Percentiles rank a stretch among this genome's conserved stretches.
phyloP scores from a whole-genome alignment of 2,113 vertebrate genomes.

The Vulpes ferrilata region DNA sequence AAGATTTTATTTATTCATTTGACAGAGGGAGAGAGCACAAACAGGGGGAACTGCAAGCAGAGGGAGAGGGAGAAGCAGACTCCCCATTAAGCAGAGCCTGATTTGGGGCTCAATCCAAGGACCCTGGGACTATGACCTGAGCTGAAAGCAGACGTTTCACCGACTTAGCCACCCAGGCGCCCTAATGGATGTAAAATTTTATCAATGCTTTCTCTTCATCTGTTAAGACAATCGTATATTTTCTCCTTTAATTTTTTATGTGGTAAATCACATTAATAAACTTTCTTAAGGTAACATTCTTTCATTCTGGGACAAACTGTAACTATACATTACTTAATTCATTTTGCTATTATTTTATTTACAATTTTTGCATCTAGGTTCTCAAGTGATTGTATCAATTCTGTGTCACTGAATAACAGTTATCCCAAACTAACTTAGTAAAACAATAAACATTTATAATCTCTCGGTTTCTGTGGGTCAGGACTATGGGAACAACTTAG shows the following conservation, averaged over 20 bases:
- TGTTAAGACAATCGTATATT: not conserved
- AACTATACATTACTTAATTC: not conserved
- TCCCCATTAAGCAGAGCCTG: too few relatives aligned
- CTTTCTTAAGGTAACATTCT: constrained; percentile 14
- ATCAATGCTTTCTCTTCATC: constrained; percentile 36
- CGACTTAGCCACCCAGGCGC: too few relatives aligned
- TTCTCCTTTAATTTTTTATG: constrained; percentile 32
- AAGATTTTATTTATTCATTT: too few relatives aligned
- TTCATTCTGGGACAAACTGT: not conserved
- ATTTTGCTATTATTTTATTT: constrained; percentile 38
- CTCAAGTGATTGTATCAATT: not conserved
- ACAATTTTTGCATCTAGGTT: not conserved
- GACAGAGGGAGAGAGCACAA: too few relatives aligned
- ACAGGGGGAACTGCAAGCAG: too few relatives aligned
- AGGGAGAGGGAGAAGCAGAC: too few relatives aligned
- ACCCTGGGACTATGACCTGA: too few relatives aligned
- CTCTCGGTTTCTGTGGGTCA: not conserved
- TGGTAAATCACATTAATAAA: not conserved
- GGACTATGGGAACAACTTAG: not conserved
- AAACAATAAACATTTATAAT: constrained; percentile 23
- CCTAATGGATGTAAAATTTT: not conserved
- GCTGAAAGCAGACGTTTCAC: too few relatives aligned
- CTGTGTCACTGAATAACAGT: not conserved
- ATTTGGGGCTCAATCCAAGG: too few relatives aligned
- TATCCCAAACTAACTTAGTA: not conserved